Evolutionary conservation across 2,797 vertebrate genomes (phyloP).

Genomic region (Pseudomugil gertrudae): DNA sequence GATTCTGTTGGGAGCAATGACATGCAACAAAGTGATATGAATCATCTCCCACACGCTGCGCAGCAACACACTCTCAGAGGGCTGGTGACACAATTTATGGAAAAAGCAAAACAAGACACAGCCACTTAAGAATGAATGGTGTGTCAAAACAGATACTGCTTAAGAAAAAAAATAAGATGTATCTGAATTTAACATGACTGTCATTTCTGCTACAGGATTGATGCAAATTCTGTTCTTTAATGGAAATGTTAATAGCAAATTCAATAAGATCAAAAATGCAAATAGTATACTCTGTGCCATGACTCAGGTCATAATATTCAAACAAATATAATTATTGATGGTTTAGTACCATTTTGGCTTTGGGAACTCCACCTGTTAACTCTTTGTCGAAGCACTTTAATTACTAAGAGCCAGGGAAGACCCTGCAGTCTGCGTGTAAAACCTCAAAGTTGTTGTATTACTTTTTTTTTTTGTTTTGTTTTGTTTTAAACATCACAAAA

Average conservation of each 20-base stretch:
- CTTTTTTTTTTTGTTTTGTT: constrained; percentile 7
- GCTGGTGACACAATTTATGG: constrained; percentile 63
- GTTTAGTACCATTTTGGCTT: constrained; percentile 68
- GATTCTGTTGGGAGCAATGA: constrained; percentile 79
- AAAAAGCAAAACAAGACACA: constrained; percentile 57
- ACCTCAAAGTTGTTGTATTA: constrained; percentile 5
- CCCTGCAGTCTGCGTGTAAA: constrained; percentile 7
- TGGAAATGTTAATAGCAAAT: constrained; percentile 37
- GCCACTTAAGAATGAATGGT: constrained; percentile 52
- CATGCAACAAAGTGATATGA: constrained; percentile 80
- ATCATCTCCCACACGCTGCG: constrained; percentile 53
- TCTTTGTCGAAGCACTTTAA: constrained; percentile 53
- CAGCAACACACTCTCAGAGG: constrained; percentile 54
- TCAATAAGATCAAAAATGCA: constrained; percentile 38
- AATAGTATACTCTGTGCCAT: constrained; percentile 32
- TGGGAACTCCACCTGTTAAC: constrained; percentile 62
- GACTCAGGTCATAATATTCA: constrained; percentile 64
- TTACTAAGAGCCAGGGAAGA: constrained; percentile 53
- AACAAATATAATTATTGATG: constrained; percentile 73
- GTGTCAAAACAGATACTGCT: constrained; percentile 45
- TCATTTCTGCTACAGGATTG: constrained; percentile 11
- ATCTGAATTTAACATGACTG: constrained; percentile 17
- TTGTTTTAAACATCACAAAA: not conserved
- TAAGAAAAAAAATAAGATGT: constrained; percentile 5
- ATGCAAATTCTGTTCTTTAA: constrained; percentile 15